Evolutionary conservation across 2,113 vertebrate genomes (phyloP).

Genomic region (Crotalus tigris): DNA sequence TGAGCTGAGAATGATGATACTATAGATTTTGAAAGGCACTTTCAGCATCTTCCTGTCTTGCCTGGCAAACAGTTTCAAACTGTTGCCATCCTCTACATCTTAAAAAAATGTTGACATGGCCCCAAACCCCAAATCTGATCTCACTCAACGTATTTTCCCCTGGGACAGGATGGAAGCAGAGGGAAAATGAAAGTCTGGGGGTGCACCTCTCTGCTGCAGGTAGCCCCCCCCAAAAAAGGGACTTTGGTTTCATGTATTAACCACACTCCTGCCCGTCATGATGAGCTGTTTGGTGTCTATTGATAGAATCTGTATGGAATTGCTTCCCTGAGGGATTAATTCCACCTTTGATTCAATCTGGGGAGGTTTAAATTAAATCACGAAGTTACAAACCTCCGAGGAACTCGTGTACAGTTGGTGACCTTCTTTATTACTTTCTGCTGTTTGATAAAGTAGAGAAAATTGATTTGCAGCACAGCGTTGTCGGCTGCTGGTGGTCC

Average conservation of each 20-base stretch:
- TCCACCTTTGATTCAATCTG: conserved; percentile 83
- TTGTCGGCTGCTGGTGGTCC: conserved; percentile 63
- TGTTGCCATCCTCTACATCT: not conserved
- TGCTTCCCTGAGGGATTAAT: conserved; percentile 77
- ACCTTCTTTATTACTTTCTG: conserved; percentile 77
- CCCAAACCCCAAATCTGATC: not conserved
- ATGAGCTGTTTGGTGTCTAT: conserved; percentile 66
- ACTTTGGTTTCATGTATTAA: conserved; percentile 61
- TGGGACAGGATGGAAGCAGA: conserved; percentile 7
- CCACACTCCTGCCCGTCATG: conserved; percentile 58
- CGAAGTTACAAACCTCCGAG: conserved; percentile 79
- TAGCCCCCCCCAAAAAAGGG: not conserved
- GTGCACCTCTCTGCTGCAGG: not conserved
- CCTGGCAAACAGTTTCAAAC: not conserved
- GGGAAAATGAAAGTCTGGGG: accelerated
- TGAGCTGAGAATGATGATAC: not conserved
- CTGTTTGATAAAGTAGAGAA: conserved; percentile 71
- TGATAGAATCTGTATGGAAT: conserved; percentile 75
- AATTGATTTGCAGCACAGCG: conserved; percentile 70
- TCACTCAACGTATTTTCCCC: not conserved
- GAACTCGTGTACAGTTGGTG: conserved; percentile 76
- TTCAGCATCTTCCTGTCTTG: not conserved
- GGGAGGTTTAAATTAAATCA: conserved; percentile 77
- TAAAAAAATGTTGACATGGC: not conserved
- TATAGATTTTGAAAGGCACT: not conserved